Percentiles rank a stretch among this genome's conserved stretches.
These are phyloP conservation scores for Patiria miniata DNA, from an alignment of 35 echinoderm and acorn worm genomes.

Conservation along the genomic window DNA sequence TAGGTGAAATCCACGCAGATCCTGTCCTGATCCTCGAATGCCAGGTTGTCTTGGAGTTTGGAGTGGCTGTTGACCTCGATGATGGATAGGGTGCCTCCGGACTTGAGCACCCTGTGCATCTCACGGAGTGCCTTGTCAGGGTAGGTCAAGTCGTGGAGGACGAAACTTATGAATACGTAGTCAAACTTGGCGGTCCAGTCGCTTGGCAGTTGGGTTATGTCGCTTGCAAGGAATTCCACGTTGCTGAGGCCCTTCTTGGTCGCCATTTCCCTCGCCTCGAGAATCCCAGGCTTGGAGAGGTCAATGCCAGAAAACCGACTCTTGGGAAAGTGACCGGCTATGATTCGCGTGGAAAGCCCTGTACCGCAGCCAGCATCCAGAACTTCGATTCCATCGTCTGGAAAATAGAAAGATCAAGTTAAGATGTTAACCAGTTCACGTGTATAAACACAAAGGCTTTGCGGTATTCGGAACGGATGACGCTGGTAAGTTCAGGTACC, in stretches of 20 bases:
- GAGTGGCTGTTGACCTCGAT: slow-evolving; percentile 39
- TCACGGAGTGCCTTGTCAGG: slow-evolving; percentile 31
- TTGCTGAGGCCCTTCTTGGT: slow-evolving; percentile 37
- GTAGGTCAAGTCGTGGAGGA: slow-evolving; percentile 58
- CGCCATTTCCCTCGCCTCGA: slow-evolving; percentile 8
- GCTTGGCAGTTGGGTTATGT: slow-evolving; percentile 36
- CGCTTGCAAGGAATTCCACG: slow-evolving; percentile 39
- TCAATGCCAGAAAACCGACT: slow-evolving; percentile 35
- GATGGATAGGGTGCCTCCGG: slow-evolving; percentile 44
- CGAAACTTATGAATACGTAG: slow-evolving; percentile 36
- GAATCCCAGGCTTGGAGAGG: slow-evolving; percentile 2
- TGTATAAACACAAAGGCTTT: too few species aligned
- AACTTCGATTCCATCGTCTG: slow-evolving; percentile 40
- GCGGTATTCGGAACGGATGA: too few species aligned
- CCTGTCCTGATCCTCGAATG: not conserved
- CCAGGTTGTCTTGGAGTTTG: slow-evolving; percentile 31
- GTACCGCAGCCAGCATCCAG: slow-evolving; percentile 43
- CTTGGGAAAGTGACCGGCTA: slow-evolving; percentile 52
- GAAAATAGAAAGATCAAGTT: not conserved
- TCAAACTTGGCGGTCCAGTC: slow-evolving; percentile 57
- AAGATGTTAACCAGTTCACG: not conserved
- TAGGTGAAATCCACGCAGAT: slow-evolving; percentile 6
- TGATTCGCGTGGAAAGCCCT: not conserved
- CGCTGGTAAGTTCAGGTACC: not conserved
- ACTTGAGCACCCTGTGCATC: slow-evolving; percentile 35